Conservation (phyloP, 1,140 invertebrate species). For the Bombus fervidus region DNA sequence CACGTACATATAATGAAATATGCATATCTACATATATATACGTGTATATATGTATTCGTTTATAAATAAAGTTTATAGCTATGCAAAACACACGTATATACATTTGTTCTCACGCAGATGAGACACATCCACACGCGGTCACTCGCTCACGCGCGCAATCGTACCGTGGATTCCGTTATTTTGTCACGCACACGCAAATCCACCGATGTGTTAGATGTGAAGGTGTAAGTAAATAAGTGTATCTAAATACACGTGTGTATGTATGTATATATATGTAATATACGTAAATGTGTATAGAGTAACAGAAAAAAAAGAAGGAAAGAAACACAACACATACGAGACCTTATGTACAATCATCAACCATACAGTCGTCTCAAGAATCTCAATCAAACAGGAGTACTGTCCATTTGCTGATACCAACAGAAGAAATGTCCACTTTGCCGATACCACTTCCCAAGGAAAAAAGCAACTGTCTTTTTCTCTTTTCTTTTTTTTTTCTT, state of each 20-base stretch:
- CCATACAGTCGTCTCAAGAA: constrained; percentile 67
- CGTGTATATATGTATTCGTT: constrained; percentile 26
- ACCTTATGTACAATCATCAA: constrained; percentile 72
- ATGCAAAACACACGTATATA: constrained; percentile 62
- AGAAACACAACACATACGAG: constrained; percentile 5
- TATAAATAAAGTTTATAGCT: constrained; percentile 53
- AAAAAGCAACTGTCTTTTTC: constrained; percentile 58
- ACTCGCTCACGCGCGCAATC: constrained; percentile 24
- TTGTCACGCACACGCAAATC: constrained; percentile 41
- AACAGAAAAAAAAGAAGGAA: neutral
- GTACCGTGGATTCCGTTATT: constrained; percentile 25
- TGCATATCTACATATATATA: constrained; percentile 43
- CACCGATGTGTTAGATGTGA: constrained; percentile 18
- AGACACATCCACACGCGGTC: constrained; percentile 1
- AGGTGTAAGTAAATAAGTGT: neutral
- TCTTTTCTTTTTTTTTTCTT: too few relatives aligned
- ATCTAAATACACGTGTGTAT: constrained; percentile 8
- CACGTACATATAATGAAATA: constrained; percentile 43
- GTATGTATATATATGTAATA: constrained; percentile 21
- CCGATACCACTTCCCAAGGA: constrained; percentile 49
- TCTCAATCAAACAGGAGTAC: constrained; percentile 63
- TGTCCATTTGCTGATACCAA: constrained; percentile 78
- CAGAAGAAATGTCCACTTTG: constrained; percentile 68
- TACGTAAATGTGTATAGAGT: neutral
- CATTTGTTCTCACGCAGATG: constrained; percentile 52